phyloP scores from a whole-genome alignment of 2,888 invertebrate species.

The Phragmatobia fuliginosa region DNA sequence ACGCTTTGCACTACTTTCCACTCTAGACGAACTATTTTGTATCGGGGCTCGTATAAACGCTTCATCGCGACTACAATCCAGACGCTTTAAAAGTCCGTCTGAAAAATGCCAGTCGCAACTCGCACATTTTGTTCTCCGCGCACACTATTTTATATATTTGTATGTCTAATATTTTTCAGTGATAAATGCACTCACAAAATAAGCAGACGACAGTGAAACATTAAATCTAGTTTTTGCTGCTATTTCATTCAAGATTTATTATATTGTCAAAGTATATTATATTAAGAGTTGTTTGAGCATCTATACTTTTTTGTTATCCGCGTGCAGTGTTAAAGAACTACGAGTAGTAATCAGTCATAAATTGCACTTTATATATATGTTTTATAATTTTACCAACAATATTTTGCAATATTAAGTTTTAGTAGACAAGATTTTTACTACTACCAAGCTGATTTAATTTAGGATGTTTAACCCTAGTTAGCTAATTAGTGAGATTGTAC shows the following conservation, averaged over 20 bases:
- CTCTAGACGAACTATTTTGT: no score
- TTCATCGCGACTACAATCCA: slow-evolving; percentile 25
- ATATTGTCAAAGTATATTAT: background rate
- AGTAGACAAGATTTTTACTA: no score
- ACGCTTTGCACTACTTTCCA: no score
- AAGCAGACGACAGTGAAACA: background rate
- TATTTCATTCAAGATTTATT: background rate
- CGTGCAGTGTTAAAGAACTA: background rate
- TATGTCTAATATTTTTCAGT: background rate
- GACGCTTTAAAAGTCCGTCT: slow-evolving; percentile 34
- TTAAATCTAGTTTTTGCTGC: background rate
- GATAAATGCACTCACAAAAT: background rate
- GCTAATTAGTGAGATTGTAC: no score
- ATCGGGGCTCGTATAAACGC: no score
- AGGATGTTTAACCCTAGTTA: no score
- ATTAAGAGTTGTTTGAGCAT: background rate
- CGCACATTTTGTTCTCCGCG: slow-evolving; percentile 31
- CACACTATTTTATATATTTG: slow-evolving; percentile 6
- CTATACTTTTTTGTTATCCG: background rate
- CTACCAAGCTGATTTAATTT: no score
- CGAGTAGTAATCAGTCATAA: no score
- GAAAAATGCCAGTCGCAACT: slow-evolving; percentile 36
- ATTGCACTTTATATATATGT: no score
- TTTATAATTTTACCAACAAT: no score
- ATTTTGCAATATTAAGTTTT: no score